These are phyloP conservation scores for Cygnus buccinator DNA, from an alignment of 2,113 vertebrate genomes.

Conservation along the genomic window DNA sequence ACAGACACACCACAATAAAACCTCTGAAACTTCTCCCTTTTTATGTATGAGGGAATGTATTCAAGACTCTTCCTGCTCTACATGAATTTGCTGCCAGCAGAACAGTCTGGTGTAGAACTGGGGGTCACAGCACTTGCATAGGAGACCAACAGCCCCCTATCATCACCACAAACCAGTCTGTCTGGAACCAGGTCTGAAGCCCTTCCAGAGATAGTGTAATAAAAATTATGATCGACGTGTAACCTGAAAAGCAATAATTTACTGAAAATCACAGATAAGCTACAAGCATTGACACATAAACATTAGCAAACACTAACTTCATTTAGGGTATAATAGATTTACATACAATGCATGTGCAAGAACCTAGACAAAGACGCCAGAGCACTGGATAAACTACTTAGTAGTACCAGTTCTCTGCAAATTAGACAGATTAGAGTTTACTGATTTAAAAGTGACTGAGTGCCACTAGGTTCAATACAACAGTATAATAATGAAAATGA, in stretches of 20 bases:
- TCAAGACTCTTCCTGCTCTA: background rate
- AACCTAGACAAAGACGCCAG: background rate
- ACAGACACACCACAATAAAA: background rate
- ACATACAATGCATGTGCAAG: background rate
- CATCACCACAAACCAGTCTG: background rate
- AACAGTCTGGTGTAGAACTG: background rate
- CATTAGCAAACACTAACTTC: background rate
- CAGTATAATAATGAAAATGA: background rate
- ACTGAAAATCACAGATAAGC: background rate
- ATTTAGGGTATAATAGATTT: background rate
- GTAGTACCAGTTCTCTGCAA: slow-evolving; percentile 16
- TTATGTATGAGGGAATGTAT: background rate
- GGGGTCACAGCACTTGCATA: background rate
- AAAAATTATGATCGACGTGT: background rate
- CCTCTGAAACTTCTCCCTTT: background rate
- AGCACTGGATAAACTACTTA: background rate
- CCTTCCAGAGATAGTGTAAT: background rate
- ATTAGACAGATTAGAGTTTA: background rate
- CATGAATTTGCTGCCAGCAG: background rate
- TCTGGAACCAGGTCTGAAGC: background rate
- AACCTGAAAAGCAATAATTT: background rate
- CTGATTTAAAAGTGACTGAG: slow-evolving; percentile 42
- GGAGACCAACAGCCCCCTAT: background rate
- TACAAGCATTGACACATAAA: background rate
- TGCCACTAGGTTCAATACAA: background rate